phyloP scores from a whole-genome alignment of 2,888 invertebrate species.

The Biston stratarius region DNA sequence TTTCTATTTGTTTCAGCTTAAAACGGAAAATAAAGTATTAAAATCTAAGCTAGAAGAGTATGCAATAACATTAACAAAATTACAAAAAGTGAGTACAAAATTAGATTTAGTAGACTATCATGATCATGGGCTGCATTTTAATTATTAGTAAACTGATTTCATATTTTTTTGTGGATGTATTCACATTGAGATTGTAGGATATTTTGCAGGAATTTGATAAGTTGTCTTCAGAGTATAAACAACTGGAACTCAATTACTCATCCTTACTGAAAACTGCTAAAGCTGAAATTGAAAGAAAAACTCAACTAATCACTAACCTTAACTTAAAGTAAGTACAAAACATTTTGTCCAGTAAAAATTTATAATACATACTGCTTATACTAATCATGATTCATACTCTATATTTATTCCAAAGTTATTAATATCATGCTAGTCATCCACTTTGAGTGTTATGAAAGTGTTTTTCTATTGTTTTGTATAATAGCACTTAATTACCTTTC shows the following conservation, averaged over 20 bases:
- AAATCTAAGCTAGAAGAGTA: slow-evolving; percentile 68
- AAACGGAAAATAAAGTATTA: slow-evolving; percentile 68
- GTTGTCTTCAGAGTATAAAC: slow-evolving; percentile 66
- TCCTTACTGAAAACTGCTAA: slow-evolving; percentile 75
- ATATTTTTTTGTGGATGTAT: slow-evolving; percentile 59
- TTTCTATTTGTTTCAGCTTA: slow-evolving; percentile 61
- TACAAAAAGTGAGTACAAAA: slow-evolving; percentile 72
- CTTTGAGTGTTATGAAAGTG: too few relatives aligned
- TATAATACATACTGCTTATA: too few relatives aligned
- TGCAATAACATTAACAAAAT: slow-evolving; percentile 57
- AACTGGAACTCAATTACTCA: slow-evolving; percentile 72
- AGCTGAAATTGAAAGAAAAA: slow-evolving; percentile 76
- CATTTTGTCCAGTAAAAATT: not conserved
- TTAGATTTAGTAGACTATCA: not conserved
- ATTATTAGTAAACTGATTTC: not conserved
- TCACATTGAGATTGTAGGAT: slow-evolving; percentile 78
- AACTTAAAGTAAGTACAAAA: slow-evolving; percentile 71
- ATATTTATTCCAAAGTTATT: too few relatives aligned
- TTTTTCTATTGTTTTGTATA: not conserved
- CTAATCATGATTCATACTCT: too few relatives aligned
- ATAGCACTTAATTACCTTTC: not conserved
- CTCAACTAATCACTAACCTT: slow-evolving; percentile 67
- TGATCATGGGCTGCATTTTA: not conserved
- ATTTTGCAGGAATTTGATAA: slow-evolving; percentile 81
- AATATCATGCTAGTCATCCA: too few relatives aligned